A percentile compares a stretch with the other conserved stretches of the same genome.
Evolutionary conservation across 2,888 invertebrate genomes (phyloP).

Genomic region (Archips xylosteana): DNA sequence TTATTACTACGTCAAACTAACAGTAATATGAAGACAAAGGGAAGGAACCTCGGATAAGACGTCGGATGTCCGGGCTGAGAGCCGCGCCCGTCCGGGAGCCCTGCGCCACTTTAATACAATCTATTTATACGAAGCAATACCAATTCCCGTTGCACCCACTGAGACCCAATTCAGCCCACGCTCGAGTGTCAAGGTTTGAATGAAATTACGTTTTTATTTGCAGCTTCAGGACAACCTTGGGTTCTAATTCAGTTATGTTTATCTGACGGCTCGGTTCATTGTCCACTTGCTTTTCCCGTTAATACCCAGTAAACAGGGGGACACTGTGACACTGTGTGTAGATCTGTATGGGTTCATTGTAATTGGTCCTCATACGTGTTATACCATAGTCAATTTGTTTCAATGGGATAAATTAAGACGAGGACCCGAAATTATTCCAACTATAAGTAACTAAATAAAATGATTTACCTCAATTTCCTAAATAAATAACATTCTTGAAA

Average conservation of each 20-base stretch:
- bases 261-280: conserved; percentile 45
- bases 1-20: neutral
- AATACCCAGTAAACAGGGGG: conserved; percentile 4
- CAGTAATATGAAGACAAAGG: conserved; percentile 8
- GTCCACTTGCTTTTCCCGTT: conserved; percentile 4
- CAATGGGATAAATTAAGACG: neutral
- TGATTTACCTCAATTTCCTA: no score
- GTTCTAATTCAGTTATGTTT: conserved; percentile 48
- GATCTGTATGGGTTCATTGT: neutral
- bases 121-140: conserved; percentile 20
- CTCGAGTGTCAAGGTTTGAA: conserved; percentile 39
- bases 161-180: conserved; percentile 22
- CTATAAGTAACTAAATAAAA: no score
- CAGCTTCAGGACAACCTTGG: conserved; percentile 45
- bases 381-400: neutral
- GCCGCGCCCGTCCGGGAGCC: conserved; percentile 6
- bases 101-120: conserved; percentile 26
- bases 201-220: conserved; percentile 29
- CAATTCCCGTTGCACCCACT: conserved; percentile 15
- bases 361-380: no score
- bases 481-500: no score
- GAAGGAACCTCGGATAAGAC: neutral
- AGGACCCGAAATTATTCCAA: no score
- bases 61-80: conserved; percentile 5
- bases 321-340: neutral